Evolutionary conservation across 2,888 invertebrate genomes (phyloP).

Genomic region (Noctua janthe): DNA sequence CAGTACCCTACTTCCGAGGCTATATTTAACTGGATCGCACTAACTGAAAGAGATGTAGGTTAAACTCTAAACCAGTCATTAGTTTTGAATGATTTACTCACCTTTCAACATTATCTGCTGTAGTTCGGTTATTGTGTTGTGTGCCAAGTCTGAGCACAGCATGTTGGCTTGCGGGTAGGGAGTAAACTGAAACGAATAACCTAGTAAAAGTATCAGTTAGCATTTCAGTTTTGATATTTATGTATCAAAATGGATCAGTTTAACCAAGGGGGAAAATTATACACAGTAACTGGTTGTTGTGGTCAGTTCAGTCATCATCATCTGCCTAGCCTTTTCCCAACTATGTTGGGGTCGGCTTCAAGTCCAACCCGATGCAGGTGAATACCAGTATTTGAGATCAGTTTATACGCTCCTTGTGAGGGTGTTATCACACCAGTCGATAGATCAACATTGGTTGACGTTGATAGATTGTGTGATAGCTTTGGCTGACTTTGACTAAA

Average conservation of each 20-base stretch:
- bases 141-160: slow-evolving; percentile 52
- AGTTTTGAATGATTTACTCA: slow-evolving; percentile 48
- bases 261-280: neutral
- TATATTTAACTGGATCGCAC: slow-evolving; percentile 47
- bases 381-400: neutral
- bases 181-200: slow-evolving; percentile 9
- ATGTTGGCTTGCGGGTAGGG: slow-evolving; percentile 15
- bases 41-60: slow-evolving; percentile 49
- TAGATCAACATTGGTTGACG: too few species aligned
- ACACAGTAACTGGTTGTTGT: neutral
- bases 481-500: too few species aligned
- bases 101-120: slow-evolving; percentile 32
- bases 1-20: slow-evolving; percentile 27
- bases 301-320: neutral
- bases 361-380: neutral
- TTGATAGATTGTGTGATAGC: too few species aligned
- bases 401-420: neutral
- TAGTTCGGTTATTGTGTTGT: slow-evolving; percentile 32
- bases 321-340: neutral
- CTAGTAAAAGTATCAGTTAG: neutral
- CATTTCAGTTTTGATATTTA: slow-evolving; percentile 3
- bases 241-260: neutral
- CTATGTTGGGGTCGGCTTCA: neutral
- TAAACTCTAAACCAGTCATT: slow-evolving; percentile 44
- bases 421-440: too few species aligned